Evolutionary conservation across 2,888 invertebrate genomes (phyloP).

Genomic region (Chaetogeoica ovagalla): DNA sequence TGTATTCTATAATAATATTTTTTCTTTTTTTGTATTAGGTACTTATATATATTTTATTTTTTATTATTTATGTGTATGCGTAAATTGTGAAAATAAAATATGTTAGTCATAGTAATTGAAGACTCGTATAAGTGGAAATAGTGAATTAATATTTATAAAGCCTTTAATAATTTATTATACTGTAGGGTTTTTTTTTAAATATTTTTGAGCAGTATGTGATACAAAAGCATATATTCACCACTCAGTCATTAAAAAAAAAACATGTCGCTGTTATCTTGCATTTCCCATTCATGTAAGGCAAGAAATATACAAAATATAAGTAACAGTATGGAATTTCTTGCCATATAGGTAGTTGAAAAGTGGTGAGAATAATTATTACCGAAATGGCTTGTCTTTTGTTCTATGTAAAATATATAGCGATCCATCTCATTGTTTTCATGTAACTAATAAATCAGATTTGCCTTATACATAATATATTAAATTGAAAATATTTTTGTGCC

Average conservation of each 20-base stretch:
- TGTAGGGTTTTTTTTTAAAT: background rate
- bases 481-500: constrained; percentile 45
- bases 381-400: too few relatives aligned
- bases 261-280: too few relatives aligned
- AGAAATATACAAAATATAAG: too few relatives aligned
- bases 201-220: background rate
- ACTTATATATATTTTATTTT: constrained; percentile 28
- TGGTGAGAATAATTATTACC: too few relatives aligned
- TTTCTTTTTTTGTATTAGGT: constrained; percentile 15
- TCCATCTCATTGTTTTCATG: too few relatives aligned
- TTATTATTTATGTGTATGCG: constrained; percentile 17
- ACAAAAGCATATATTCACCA: too few relatives aligned
- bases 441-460: constrained; percentile 16
- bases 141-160: constrained; percentile 1
- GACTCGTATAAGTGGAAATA: constrained; percentile 20
- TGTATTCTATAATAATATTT: constrained; percentile 7
- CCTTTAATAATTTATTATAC: constrained; percentile 17
- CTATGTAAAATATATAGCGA: too few relatives aligned
- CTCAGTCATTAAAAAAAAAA: too few relatives aligned
- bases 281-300: too few relatives aligned
- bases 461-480: constrained; percentile 14
- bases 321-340: too few relatives aligned
- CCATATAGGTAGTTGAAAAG: too few relatives aligned
- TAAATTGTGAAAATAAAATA: background rate
- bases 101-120: constrained; percentile 41